phyloP scores from a whole-genome alignment of 2,797 vertebrate genomes.

The Syngnathus acus region DNA sequence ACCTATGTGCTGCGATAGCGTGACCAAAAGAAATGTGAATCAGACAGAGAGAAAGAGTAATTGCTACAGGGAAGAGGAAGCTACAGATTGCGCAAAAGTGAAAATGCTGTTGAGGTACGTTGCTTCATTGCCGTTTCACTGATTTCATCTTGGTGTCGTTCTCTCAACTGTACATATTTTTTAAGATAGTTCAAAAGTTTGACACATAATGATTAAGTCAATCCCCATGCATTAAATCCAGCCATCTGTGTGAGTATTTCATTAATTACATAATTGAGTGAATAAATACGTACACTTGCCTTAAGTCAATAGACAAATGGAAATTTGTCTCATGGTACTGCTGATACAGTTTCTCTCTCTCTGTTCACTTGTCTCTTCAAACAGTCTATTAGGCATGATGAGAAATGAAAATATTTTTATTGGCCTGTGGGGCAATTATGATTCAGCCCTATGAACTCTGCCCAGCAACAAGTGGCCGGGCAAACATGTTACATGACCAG shows the following conservation, averaged over 20 bases:
- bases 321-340: background rate
- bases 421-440: background rate
- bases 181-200: background rate
- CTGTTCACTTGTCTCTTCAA: background rate
- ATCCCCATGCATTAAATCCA: too few species aligned
- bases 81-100: constrained; percentile 10
- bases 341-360: background rate
- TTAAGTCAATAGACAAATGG: background rate
- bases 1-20: background rate
- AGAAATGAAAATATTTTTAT: background rate
- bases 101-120: constrained; percentile 3
- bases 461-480: background rate
- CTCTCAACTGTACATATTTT: background rate
- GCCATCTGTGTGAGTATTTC: too few species aligned
- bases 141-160: background rate
- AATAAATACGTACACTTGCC: background rate
- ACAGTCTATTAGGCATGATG: background rate
- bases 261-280: too few species aligned
- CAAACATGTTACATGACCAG: background rate
- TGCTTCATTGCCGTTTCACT: background rate
- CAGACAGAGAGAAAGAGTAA: background rate
- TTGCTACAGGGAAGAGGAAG: constrained; percentile 21
- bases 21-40: background rate
- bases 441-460: constrained; percentile 1
- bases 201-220: background rate